Base-by-base conservation (phyloP, 2,888 invertebrate species). In the Meliscaeva auricollis region DNA sequence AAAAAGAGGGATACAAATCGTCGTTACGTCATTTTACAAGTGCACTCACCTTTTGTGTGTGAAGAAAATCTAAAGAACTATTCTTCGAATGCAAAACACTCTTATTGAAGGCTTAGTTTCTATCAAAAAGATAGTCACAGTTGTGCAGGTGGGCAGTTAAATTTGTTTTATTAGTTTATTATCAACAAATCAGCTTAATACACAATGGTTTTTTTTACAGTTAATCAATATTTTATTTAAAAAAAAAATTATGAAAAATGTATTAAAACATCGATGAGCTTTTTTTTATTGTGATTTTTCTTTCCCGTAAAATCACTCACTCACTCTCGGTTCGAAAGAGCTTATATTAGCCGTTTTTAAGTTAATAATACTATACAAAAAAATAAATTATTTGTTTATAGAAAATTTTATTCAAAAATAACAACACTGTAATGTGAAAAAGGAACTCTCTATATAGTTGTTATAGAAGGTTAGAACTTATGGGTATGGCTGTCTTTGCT, bases 31-130 rank as follows among this genome's bases (percentile, higher is more conserved):
- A 84, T 76, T 58, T 35, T 11, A 13, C 74, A 72, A 77, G 80
- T 85, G 80, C 87, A 87, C 84, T 87, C 85, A 87, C 87, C 87
- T 87, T 69, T 78, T 38, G 38, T 38, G 38, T 73, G 13, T 17
- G 38, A 41, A 58, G 56, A 66, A 73, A 82, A 35, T 20, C 5
- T 76, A 75, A 20, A 52, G 6, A 50, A 52, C 35, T 46, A 26
- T 66, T 26, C 56, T 56, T 50, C 46, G 32, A 73, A 46, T 54
- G 17, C 41, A 68, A 60, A 52, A 74, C 69, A 74, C 75, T 30
- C 32, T 66, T 17, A 11, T 1, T 11, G 60, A 84, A 70, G 60
- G 22, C 15, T 72, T 30, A 30, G 15, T 68, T 52, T 46, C 72
- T 79, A 84, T 84, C 77, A 72, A 58, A 81, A 52, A 82, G 81